Conservation (phyloP, 2,888 invertebrate genomes). For the Euplagia quadripunctaria region DNA sequence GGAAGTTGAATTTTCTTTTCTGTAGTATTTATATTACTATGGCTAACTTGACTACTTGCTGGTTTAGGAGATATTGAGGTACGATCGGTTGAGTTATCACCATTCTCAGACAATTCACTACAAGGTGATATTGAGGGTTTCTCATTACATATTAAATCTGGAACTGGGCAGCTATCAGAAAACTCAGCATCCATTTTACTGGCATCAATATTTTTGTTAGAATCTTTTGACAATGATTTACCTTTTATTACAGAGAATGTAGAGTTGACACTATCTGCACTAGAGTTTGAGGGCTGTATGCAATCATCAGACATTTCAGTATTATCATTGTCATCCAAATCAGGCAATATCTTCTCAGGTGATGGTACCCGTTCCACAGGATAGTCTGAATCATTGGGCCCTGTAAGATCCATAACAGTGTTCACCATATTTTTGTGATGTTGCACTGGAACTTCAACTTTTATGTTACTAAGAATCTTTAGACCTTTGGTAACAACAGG, state of each 20-base stretch:
- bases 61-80: conserved; percentile 67
- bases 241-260: conserved; percentile 83
- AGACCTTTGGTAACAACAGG: conserved; percentile 75
- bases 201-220: conserved; percentile 67
- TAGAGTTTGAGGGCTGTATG: conserved; percentile 65
- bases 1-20: conserved; percentile 60
- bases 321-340: conserved; percentile 75
- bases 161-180: conserved; percentile 81
- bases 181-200: conserved; percentile 77
- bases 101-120: conserved; percentile 81
- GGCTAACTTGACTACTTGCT: conserved; percentile 52
- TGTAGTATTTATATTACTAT: conserved; percentile 51
- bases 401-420: conserved; percentile 81
- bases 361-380: conserved; percentile 60
- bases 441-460: conserved; percentile 85
- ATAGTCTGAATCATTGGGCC: conserved; percentile 72
- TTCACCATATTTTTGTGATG: conserved; percentile 82
- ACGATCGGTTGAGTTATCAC: conserved; percentile 77
- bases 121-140: conserved; percentile 85
- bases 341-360: conserved; percentile 79
- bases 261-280: conserved; percentile 66
- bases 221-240: conserved; percentile 72
- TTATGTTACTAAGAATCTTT: conserved; percentile 85
- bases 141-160: conserved; percentile 84
- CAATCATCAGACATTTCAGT: conserved; percentile 61